Percentiles rank a stretch among this genome's conserved stretches.
These are phyloP conservation scores for Amphilophus citrinellus DNA, from an alignment of 2,113 vertebrate species.

Conservation along the genomic window DNA sequence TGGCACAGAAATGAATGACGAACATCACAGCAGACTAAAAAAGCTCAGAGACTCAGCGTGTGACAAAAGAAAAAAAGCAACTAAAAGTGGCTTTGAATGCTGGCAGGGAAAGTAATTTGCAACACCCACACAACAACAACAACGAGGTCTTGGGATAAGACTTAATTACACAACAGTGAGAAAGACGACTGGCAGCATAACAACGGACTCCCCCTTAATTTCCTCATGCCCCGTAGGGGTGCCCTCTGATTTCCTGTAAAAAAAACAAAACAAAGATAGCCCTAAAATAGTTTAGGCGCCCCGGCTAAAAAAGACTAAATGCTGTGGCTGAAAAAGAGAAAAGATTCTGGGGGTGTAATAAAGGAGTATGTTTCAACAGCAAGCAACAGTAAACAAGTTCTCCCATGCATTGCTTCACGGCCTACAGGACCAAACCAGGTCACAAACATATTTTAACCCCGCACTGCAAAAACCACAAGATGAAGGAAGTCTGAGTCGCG, in stretches of 20 bases:
- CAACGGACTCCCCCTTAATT: slow-evolving; percentile 73
- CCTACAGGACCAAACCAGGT: neutral
- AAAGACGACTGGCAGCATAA: slow-evolving; percentile 73
- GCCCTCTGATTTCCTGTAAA: slow-evolving; percentile 63
- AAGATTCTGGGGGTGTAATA: neutral
- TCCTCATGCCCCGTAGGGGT: slow-evolving; percentile 65
- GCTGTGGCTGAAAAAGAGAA: neutral
- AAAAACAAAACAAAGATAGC: neutral
- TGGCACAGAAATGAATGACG: slow-evolving; percentile 33
- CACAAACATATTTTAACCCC: neutral
- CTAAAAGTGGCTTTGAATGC: slow-evolving; percentile 60
- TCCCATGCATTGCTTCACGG: neutral
- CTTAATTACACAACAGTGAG: slow-evolving; percentile 78
- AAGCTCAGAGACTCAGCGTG: slow-evolving; percentile 43
- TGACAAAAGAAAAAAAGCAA: slow-evolving; percentile 53
- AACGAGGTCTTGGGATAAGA: slow-evolving; percentile 72
- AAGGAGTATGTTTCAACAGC: neutral
- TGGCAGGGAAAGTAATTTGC: slow-evolving; percentile 70
- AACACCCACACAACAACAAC: slow-evolving; percentile 70
- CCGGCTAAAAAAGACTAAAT: neutral
- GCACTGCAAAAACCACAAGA: slow-evolving; percentile 14
- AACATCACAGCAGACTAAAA: slow-evolving; percentile 28
- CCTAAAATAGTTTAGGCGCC: slow-evolving; percentile 41
- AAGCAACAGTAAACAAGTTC: fast-evolving
- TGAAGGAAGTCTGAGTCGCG: slow-evolving; percentile 49